phyloP scores from a whole-genome alignment of 2,888 invertebrate species.

The Leucoptera coffeella region DNA sequence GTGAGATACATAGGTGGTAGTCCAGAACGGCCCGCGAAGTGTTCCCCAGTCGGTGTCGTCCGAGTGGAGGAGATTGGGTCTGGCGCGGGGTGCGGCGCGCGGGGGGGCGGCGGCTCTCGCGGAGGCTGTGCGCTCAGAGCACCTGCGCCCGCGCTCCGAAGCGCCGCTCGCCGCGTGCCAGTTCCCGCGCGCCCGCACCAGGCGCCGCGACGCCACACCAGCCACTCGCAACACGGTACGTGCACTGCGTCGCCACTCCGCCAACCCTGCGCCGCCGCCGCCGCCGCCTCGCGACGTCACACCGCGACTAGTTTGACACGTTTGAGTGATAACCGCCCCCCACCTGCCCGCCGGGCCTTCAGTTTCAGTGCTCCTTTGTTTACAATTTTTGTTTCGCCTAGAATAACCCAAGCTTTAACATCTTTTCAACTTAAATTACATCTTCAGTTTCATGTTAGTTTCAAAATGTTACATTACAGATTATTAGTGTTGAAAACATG shows the following conservation, averaged over 20 bases:
- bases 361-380: conserved; percentile 39
- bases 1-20: neutral
- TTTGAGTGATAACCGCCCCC: conserved; percentile 39
- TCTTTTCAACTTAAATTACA: too few relatives aligned
- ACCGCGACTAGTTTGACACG: conserved; percentile 45
- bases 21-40: conserved; percentile 30
- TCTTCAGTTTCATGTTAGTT: neutral
- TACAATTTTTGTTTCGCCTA: too few relatives aligned
- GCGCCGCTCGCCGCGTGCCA: conserved; percentile 49
- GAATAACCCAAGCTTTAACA: too few relatives aligned
- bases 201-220: conserved; percentile 45
- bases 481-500: too few relatives aligned
- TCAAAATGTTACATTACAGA: neutral
- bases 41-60: conserved; percentile 48
- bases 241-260: conserved; percentile 47
- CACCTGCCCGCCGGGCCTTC: conserved; percentile 35
- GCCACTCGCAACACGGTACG: conserved; percentile 31
- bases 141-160: conserved; percentile 61
- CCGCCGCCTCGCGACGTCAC: conserved; percentile 15
- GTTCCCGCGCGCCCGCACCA: conserved; percentile 21
- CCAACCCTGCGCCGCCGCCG: conserved; percentile 23
- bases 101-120: conserved; percentile 29
- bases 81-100: conserved; percentile 22
- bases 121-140: conserved; percentile 64
- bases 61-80: conserved; percentile 4